These are phyloP conservation scores for Pardosa pseudoannulata DNA, from an alignment of 2,888 invertebrate species.

Conservation along the genomic window DNA sequence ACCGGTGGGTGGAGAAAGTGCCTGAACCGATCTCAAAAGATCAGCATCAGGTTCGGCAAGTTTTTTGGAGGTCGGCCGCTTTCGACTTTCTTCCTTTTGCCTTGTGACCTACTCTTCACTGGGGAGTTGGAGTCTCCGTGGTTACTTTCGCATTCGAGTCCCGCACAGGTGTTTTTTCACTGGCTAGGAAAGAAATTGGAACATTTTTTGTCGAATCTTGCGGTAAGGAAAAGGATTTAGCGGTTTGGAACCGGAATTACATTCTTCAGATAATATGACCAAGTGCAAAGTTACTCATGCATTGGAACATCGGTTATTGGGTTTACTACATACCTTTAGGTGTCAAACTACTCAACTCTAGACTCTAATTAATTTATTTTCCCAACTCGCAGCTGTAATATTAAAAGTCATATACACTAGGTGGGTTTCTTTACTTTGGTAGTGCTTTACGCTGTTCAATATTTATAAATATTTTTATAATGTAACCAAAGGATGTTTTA, in stretches of 20 bases:
- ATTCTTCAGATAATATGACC: neutral
- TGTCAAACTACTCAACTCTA: no score
- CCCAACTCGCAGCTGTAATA: no score
- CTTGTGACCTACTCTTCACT: conserved; percentile 62
- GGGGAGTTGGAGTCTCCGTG: conserved; percentile 17
- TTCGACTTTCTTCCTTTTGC: conserved; percentile 58
- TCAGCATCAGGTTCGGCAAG: conserved; percentile 64
- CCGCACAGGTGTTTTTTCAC: neutral
- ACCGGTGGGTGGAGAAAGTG: conserved; percentile 70
- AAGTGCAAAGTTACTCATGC: no score
- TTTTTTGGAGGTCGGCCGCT: conserved; percentile 59
- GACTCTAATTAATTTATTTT: no score
- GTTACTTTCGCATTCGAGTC: conserved; percentile 41
- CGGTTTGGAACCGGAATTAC: neutral
- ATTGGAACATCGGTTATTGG: no score
- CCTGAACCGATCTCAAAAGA: conserved; percentile 45
- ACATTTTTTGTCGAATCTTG: neutral
- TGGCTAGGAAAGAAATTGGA: neutral
- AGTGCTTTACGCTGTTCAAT: no score
- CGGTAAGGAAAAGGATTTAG: neutral
- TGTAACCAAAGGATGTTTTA: no score
- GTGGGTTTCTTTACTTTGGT: no score
- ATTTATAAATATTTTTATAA: no score
- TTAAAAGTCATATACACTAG: no score
- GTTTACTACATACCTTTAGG: no score